Evolutionary conservation across 2,113 vertebrate species (phyloP).

Genomic region (Pyrgilauda ruficollis): DNA sequence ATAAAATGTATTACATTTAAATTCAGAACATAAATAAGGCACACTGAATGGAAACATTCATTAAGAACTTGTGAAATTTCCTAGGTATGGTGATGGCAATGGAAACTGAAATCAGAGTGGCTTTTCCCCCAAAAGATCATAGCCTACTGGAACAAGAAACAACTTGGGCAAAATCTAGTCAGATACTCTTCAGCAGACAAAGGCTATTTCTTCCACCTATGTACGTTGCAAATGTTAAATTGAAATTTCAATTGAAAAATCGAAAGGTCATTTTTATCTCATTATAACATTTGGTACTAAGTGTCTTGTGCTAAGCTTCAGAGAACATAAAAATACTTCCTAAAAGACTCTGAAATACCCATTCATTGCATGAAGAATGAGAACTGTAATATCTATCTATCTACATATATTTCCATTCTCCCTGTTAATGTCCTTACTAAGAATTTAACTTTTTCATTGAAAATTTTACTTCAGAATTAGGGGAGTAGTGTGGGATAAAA

Average conservation of each 20-base stretch:
- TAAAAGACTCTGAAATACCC: not conserved
- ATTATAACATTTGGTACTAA: not conserved
- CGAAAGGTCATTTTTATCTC: not conserved
- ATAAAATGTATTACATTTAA: not conserved
- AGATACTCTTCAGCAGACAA: not conserved
- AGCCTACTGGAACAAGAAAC: not conserved
- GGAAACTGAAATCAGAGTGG: not conserved
- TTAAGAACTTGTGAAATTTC: not conserved
- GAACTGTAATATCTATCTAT: not conserved
- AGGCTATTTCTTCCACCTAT: not conserved
- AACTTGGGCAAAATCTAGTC: not conserved
- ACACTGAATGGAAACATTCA: not conserved
- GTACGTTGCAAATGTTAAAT: not conserved
- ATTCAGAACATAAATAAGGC: not conserved
- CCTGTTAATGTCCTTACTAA: not conserved
- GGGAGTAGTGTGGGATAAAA: not conserved
- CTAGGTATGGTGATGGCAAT: not conserved
- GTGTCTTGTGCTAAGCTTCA: not conserved
- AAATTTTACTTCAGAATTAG: not conserved
- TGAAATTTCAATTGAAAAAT: not conserved
- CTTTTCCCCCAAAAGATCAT: rapidly evolving
- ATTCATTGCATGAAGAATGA: not conserved
- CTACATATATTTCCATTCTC: not conserved
- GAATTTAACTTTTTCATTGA: not conserved
- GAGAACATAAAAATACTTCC: not conserved